Evolutionary conservation across 2,113 vertebrate species (phyloP).

Genomic region (Burhinus bistriatus): DNA sequence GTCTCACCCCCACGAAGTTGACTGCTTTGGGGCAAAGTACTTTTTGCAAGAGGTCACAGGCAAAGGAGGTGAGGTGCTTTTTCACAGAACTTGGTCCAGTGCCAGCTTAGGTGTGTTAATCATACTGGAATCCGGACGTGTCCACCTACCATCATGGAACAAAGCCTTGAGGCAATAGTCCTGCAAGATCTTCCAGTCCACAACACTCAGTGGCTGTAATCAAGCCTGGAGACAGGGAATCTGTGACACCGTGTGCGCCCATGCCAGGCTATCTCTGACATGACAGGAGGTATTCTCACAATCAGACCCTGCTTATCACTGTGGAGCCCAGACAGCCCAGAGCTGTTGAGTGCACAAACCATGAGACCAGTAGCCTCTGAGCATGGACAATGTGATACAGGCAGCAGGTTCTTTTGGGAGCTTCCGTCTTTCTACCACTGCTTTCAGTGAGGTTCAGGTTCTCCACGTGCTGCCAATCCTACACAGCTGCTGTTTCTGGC

Average conservation of each 20-base stretch:
- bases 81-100: background rate
- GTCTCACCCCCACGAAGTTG: background rate
- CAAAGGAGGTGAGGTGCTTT: background rate
- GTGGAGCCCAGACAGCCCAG: background rate
- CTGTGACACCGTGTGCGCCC: background rate
- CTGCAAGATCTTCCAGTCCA: background rate
- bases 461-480: background rate
- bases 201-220: background rate
- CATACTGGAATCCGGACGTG: background rate
- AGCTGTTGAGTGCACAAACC: background rate
- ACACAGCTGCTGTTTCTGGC: background rate
- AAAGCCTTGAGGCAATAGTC: background rate
- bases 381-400: background rate
- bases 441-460: background rate
- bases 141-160: background rate
- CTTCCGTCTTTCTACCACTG: background rate
- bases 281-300: rapidly evolving
- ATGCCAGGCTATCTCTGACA: background rate
- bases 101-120: background rate
- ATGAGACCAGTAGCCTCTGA: background rate
- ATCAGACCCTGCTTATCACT: background rate
- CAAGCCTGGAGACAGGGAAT: background rate
- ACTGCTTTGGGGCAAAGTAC: background rate
- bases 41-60: background rate
- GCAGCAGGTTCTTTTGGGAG: background rate